Percentiles rank a stretch among this genome's conserved stretches.
Evolutionary conservation across 1,140 invertebrate species (phyloP).

Genomic region (Metopolophium dirhodum): DNA sequence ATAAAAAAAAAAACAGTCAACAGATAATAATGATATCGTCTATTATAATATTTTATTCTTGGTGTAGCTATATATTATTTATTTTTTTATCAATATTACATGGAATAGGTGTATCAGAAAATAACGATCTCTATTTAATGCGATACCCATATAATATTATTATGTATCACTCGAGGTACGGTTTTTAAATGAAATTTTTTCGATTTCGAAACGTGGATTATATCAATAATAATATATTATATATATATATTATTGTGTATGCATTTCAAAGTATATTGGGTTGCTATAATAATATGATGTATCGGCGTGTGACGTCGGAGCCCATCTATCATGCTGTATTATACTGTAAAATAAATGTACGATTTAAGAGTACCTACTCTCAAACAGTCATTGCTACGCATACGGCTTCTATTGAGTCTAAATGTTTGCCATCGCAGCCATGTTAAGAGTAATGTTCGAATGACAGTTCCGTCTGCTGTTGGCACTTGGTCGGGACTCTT

Average conservation of each 20-base stretch:
- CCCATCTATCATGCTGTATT: neutral
- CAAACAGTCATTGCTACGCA: neutral
- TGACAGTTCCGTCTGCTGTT: neutral
- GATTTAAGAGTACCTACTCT: slow-evolving; percentile 3
- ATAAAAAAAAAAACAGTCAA: neutral
- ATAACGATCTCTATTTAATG: neutral
- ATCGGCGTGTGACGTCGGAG: neutral
- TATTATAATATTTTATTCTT: neutral
- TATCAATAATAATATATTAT: neutral
- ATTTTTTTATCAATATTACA: neutral
- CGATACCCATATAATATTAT: neutral
- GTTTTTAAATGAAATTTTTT: neutral
- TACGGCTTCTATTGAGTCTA: neutral
- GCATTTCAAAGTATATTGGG: neutral
- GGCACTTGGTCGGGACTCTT: neutral
- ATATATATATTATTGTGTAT: neutral
- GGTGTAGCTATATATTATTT: neutral
- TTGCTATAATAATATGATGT: neutral
- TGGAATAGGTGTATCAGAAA: neutral
- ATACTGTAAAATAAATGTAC: neutral
- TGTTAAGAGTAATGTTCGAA: neutral
- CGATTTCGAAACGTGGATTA: neutral
- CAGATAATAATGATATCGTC: neutral
- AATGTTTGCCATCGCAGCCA: neutral
- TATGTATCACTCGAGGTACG: neutral